Base-by-base conservation (phyloP, 2,113 vertebrate genomes). In the Formicarius rufipectus region DNA sequence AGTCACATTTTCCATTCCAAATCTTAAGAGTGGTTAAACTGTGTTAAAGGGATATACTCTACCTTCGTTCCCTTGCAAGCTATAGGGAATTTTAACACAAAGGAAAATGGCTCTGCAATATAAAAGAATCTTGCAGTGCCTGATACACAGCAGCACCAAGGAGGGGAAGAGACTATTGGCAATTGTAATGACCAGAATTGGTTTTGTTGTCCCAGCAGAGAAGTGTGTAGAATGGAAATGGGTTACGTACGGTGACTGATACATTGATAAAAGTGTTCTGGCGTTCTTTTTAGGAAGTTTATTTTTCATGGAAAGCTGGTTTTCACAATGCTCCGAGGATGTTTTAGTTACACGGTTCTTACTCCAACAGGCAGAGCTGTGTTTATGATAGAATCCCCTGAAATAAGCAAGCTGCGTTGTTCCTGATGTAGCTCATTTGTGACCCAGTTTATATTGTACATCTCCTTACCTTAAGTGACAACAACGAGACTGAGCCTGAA, bases 1-100 rank as follows among this genome's bases (percentile, higher is more conserved):
- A 94, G 90, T 96, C 95, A 96, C 49, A 97, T 95, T 97, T 97
- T 96, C 96, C 95, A 92, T 93, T 95, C 80, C 40, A 69, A 75
- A 64, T 71, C 49, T 4, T 90, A 42, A 45, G 82, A 60, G 64
- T 84, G 59, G 72, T 84, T 94, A 85, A 90, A 39, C 17, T 81
- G 4, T 35, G 25, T 96, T 96, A 87, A 96, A 95, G 92, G 76
- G 49, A 49, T 81, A 93, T 62, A 31, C 37, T 37, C n/a, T 85
- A 71, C 89, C 85, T 94, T 74, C 13, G 44, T 31, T 93, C 28
- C 39, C 10, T 39, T 42, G 49, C 28, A 64, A 39, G 58, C 49
- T 78, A 44, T 35, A 42, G 66, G 77, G 86, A 68, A 53, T 92
- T 88, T 31, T 56, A 89, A 69, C 76, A 90, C 92, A 94, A 96